Conservation (phyloP, 2,113 vertebrate species). For the Microcebus jonahi region DNA sequence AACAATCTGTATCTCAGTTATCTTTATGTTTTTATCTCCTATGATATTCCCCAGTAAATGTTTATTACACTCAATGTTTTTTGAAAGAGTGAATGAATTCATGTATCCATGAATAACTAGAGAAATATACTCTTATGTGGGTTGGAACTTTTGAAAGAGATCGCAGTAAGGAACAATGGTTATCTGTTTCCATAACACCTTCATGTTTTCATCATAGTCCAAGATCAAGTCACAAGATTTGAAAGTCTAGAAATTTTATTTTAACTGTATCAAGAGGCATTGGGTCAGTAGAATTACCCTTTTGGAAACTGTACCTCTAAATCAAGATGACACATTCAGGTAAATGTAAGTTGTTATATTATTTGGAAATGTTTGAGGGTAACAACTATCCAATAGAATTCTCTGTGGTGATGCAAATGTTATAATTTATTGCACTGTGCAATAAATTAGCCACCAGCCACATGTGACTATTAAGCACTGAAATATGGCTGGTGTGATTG, state of each 20-base stretch:
- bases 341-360: background rate
- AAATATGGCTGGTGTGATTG: background rate
- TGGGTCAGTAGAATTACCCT: background rate
- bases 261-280: background rate
- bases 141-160: background rate
- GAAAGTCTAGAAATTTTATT: background rate
- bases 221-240: background rate
- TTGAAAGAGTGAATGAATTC: background rate
- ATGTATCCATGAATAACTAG: background rate
- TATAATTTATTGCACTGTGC: background rate
- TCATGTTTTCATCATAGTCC: background rate
- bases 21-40: background rate
- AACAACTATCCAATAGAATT: background rate
- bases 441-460: background rate
- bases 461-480: background rate
- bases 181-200: background rate
- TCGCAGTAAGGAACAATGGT: background rate
- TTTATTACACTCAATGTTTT: background rate
- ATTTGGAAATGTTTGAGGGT: background rate
- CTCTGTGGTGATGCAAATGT: background rate
- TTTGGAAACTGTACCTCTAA: background rate
- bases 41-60: background rate
- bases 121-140: background rate
- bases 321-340: background rate
- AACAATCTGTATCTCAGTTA: background rate